These are phyloP conservation scores for Meloidogyne hapla DNA, from an alignment of 1,140 invertebrate genomes.

Conservation along the genomic window DNA sequence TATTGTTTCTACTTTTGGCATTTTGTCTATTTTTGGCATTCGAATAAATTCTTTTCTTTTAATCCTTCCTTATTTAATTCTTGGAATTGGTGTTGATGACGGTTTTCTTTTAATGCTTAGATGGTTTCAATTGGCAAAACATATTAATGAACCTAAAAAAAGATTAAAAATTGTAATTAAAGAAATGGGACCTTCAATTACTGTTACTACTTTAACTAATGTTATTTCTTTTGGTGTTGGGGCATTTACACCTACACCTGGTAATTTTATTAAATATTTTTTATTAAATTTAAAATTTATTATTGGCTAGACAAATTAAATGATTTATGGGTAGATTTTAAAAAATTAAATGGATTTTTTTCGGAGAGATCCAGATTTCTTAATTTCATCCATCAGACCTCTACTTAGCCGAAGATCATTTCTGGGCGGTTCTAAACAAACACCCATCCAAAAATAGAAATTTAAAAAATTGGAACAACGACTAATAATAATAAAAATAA, in stretches of 20 bases:
- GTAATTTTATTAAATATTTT: conserved; percentile 27
- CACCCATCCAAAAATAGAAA: too few relatives aligned
- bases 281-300: too few relatives aligned
- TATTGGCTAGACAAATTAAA: conserved; percentile 10
- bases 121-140: conserved; percentile 36
- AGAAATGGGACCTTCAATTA: conserved; percentile 85
- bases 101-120: conserved; percentile 54
- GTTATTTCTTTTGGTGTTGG: conserved; percentile 95
- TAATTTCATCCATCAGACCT: too few relatives aligned
- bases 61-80: conserved; percentile 56
- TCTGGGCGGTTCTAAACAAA: too few relatives aligned
- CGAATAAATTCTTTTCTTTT: conserved; percentile 58
- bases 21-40: conserved; percentile 49
- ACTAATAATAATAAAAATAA: too few relatives aligned
- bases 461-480: too few relatives aligned
- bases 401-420: too few relatives aligned
- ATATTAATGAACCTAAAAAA: not conserved
- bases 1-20: conserved; percentile 50
- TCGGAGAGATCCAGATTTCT: too few relatives aligned
- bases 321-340: not conserved
- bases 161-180: not conserved
- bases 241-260: conserved; percentile 81
- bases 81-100: conserved; percentile 61
- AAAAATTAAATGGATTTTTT: not conserved
- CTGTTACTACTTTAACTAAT: conserved; percentile 92